phyloP scores from a whole-genome alignment of 30 jellyfish, hydroid and myxozoan genomes.

The Nemopilema nomurai region DNA sequence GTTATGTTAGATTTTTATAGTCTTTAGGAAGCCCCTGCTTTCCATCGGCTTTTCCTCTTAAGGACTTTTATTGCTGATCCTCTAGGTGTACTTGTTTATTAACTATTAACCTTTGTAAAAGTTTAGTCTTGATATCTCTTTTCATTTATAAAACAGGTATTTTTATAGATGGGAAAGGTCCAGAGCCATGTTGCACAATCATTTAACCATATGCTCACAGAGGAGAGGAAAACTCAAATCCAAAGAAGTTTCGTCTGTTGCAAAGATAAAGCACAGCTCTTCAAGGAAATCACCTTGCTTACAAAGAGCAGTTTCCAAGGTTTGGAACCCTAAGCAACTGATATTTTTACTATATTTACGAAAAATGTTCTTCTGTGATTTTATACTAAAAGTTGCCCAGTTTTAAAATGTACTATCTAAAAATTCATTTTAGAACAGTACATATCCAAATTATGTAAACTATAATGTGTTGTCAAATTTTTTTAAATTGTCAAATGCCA shows the following conservation, averaged over 20 bases:
- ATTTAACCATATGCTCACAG: conserved; percentile 12
- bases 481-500: too few relatives aligned
- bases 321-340: not conserved
- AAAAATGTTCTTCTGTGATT: not conserved
- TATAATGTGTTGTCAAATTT: too few relatives aligned
- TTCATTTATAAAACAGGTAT: not conserved
- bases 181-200: conserved; percentile 20
- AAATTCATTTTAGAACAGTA: too few relatives aligned
- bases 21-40: too few relatives aligned
- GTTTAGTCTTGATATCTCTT: not conserved
- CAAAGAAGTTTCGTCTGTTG: conserved; percentile 9
- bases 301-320: conserved; percentile 22
- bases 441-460: too few relatives aligned
- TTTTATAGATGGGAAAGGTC: conserved; percentile 47
- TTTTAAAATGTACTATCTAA: too few relatives aligned
- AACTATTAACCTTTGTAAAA: too few relatives aligned
- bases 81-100: too few relatives aligned
- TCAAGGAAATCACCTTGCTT: conserved; percentile 37
- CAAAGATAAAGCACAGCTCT: conserved; percentile 31
- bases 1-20: too few relatives aligned
- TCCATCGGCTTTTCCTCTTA: too few relatives aligned
- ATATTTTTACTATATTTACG: too few relatives aligned
- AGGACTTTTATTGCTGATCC: too few relatives aligned
- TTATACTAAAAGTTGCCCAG: not conserved
- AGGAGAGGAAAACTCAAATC: conserved; percentile 36